Percentiles rank a stretch among this genome's conserved stretches.
These are phyloP conservation scores for Leucoptera coffeella DNA, from an alignment of 2,888 invertebrate genomes.

Conservation along the genomic window DNA sequence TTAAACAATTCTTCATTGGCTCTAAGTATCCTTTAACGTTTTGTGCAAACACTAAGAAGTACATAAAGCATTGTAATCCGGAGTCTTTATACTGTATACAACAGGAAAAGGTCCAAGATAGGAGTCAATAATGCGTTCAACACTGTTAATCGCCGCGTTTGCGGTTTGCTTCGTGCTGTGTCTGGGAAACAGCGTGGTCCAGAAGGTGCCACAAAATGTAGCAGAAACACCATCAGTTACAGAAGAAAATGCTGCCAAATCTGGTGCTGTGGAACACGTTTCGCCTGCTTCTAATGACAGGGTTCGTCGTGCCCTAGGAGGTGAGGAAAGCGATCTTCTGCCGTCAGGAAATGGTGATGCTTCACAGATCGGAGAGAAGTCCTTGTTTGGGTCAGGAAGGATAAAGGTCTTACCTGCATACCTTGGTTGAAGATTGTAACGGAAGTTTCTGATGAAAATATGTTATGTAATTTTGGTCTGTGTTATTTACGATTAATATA, in stretches of 20 bases:
- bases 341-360: slow-evolving; percentile 22
- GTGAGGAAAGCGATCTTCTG: slow-evolving; percentile 30
- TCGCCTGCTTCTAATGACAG: slow-evolving; percentile 26
- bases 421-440: slow-evolving; percentile 20
- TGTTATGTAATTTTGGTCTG: too few relatives aligned
- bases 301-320: slow-evolving; percentile 22
- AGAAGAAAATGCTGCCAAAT: slow-evolving; percentile 27
- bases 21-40: too few relatives aligned
- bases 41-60: too few relatives aligned
- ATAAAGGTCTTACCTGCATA: slow-evolving; percentile 37
- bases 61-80: too few relatives aligned
- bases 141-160: slow-evolving; percentile 33
- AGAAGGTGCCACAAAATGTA: slow-evolving; percentile 29
- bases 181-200: slow-evolving; percentile 26
- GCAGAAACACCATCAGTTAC: slow-evolving; percentile 36
- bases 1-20: too few relatives aligned
- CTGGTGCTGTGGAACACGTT: slow-evolving; percentile 37
- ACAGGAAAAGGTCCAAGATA: slow-evolving; percentile 23
- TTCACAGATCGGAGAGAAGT: slow-evolving; percentile 26
- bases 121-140: slow-evolving; percentile 37
- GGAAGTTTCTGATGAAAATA: too few relatives aligned
- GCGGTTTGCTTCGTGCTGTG: slow-evolving; percentile 34
- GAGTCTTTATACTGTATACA: too few relatives aligned
- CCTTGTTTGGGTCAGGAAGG: slow-evolving; percentile 24
- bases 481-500: too few relatives aligned